These are phyloP conservation scores for Harpegnathos saltator DNA, from an alignment of 1,140 invertebrate genomes.

Conservation along the genomic window DNA sequence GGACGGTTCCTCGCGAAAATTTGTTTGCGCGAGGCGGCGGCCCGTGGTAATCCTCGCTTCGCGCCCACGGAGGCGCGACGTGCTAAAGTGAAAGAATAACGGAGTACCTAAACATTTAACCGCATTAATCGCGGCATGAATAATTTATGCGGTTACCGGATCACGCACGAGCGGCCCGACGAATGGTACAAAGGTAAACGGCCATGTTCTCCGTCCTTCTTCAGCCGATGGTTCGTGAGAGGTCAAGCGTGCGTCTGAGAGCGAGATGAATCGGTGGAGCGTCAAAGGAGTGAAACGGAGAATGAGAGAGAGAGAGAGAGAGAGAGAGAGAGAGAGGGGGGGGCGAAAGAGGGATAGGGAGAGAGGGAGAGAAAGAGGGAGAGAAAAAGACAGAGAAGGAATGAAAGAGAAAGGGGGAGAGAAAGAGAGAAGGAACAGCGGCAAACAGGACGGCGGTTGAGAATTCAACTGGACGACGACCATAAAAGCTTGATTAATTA, in stretches of 20 bases:
- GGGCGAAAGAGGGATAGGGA: slow-evolving; percentile 11
- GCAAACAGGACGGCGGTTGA: slow-evolving; percentile 38
- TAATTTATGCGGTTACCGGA: slow-evolving; percentile 66
- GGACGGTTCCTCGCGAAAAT: slow-evolving; percentile 39
- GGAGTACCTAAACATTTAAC: slow-evolving; percentile 70
- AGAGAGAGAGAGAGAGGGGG: too few relatives aligned
- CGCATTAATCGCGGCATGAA: slow-evolving; percentile 70
- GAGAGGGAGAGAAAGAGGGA: slow-evolving; percentile 8
- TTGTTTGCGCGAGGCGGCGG: slow-evolving; percentile 48
- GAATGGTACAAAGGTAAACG: slow-evolving; percentile 55
- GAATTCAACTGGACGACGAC: slow-evolving; percentile 42
- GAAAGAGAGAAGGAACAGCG: not conserved
- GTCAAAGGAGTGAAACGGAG: not conserved
- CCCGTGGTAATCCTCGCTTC: slow-evolving; percentile 44
- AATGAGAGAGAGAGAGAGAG: not conserved
- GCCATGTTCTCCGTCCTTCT: slow-evolving; percentile 4
- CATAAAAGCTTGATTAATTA: slow-evolving; percentile 79
- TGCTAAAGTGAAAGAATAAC: slow-evolving; percentile 68
- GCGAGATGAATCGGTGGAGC: slow-evolving; percentile 17
- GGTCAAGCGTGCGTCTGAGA: slow-evolving; percentile 17
- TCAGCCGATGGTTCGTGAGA: slow-evolving; percentile 18
- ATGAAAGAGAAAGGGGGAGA: slow-evolving; percentile 1
- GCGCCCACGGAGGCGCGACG: slow-evolving; percentile 4
- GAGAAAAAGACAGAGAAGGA: slow-evolving; percentile 18
- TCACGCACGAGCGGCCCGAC: slow-evolving; percentile 8